Conservation (phyloP, 2,888 invertebrate species). For the Aleiodes leptofemur region DNA sequence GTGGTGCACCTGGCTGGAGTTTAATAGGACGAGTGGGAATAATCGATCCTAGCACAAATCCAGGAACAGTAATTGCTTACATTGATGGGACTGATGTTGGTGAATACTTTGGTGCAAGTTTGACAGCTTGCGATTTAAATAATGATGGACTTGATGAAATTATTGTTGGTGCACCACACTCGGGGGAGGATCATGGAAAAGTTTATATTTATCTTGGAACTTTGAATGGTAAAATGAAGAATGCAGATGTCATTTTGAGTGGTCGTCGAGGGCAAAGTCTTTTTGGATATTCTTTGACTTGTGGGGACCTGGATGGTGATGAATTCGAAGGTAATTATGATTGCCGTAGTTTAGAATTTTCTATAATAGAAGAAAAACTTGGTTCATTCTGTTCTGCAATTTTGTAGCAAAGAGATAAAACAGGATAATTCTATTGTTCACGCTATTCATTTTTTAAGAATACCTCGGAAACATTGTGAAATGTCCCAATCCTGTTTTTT, state of each 20-base stretch:
- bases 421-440: too few relatives aligned
- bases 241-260: constrained; percentile 52
- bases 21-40: constrained; percentile 61
- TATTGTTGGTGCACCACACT: constrained; percentile 68
- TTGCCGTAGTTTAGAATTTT: background rate
- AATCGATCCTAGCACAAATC: constrained; percentile 50
- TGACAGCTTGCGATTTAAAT: constrained; percentile 67
- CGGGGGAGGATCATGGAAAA: constrained; percentile 65
- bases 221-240: constrained; percentile 51
- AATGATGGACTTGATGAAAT: constrained; percentile 67
- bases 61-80: constrained; percentile 40
- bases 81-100: constrained; percentile 61
- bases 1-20: constrained; percentile 64
- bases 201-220: constrained; percentile 62
- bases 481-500: too few relatives aligned
- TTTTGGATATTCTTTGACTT: constrained; percentile 79
- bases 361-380: too few relatives aligned
- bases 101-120: constrained; percentile 67
- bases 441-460: too few relatives aligned
- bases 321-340: constrained; percentile 76
- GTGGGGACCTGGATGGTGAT: constrained; percentile 79
- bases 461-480: too few relatives aligned
- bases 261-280: constrained; percentile 75
- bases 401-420: too few relatives aligned
- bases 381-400: too few relatives aligned